Evolutionary conservation across 2,797 vertebrate genomes (phyloP).

Genomic region (Sandelia bainsii): DNA sequence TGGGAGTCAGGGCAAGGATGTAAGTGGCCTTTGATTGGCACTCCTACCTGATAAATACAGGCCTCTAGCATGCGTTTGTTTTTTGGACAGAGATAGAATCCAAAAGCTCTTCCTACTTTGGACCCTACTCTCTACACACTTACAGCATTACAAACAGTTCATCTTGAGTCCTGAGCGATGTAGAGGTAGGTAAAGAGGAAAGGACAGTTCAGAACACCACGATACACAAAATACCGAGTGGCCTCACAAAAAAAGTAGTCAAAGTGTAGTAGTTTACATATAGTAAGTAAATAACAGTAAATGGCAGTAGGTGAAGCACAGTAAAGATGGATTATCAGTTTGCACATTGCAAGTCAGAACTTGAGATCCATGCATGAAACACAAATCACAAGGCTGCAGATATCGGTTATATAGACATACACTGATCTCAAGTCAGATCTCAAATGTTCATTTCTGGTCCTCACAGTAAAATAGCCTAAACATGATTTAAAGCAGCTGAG

Average conservation of each 20-base stretch:
- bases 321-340: constrained; percentile 7
- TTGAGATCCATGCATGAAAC: constrained; percentile 53
- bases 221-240: constrained; percentile 6
- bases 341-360: constrained; percentile 38
- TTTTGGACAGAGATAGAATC: constrained; percentile 6
- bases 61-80: constrained; percentile 29
- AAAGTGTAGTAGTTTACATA: constrained; percentile 13
- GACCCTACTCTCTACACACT: constrained; percentile 59
- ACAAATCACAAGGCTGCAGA: constrained; percentile 5
- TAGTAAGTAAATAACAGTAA: constrained; percentile 41
- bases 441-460: not conserved
- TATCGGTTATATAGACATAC: not conserved
- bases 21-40: constrained; percentile 20
- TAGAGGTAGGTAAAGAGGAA: constrained; percentile 48
- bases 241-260: constrained; percentile 20
- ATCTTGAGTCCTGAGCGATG: constrained; percentile 73
- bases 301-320: constrained; percentile 15
- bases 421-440: constrained; percentile 48
- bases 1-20: constrained; percentile 5
- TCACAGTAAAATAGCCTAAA: constrained; percentile 2
- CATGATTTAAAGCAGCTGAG: constrained; percentile 48
- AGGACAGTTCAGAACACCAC: constrained; percentile 56
- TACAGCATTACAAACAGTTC: constrained; percentile 83
- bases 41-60: constrained; percentile 29
- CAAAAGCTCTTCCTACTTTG: constrained; percentile 33